Conservation (phyloP, 2,888 invertebrate species). For the Unio delphinus region DNA sequence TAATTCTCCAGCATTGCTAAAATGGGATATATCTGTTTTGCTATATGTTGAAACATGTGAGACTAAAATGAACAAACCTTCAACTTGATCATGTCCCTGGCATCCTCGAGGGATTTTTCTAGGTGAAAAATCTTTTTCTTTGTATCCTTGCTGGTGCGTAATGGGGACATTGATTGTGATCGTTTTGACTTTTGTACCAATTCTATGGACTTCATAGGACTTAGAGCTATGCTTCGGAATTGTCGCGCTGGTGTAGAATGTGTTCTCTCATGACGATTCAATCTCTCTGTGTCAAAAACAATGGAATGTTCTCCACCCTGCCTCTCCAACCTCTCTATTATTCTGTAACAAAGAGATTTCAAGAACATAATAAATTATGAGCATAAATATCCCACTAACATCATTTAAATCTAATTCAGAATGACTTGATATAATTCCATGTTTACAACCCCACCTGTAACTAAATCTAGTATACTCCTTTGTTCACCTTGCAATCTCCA, state of each 20-base stretch:
- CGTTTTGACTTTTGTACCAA: slow-evolving; percentile 17
- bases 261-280: slow-evolving; percentile 50
- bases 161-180: slow-evolving; percentile 49
- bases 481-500: no score
- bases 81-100: slow-evolving; percentile 49
- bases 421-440: no score
- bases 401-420: background rate
- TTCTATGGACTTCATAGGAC: slow-evolving; percentile 34
- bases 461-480: no score
- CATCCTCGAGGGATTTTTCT: slow-evolving; percentile 52
- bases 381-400: background rate
- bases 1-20: no score
- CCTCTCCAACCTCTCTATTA: slow-evolving; percentile 43
- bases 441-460: no score
- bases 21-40: no score
- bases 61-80: slow-evolving; percentile 42
- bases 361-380: background rate
- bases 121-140: slow-evolving; percentile 34
- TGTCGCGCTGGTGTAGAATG: slow-evolving; percentile 52
- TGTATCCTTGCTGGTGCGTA: slow-evolving; percentile 14
- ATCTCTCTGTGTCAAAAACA: slow-evolving; percentile 51
- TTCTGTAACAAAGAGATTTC: slow-evolving; percentile 17
- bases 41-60: no score
- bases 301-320: slow-evolving; percentile 46
- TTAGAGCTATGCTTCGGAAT: slow-evolving; percentile 36